Evolutionary conservation across 2,113 vertebrate genomes (phyloP), one percentile per base, ranked within the genome.

Genomic region (Callospermophilus lateralis): DNA sequence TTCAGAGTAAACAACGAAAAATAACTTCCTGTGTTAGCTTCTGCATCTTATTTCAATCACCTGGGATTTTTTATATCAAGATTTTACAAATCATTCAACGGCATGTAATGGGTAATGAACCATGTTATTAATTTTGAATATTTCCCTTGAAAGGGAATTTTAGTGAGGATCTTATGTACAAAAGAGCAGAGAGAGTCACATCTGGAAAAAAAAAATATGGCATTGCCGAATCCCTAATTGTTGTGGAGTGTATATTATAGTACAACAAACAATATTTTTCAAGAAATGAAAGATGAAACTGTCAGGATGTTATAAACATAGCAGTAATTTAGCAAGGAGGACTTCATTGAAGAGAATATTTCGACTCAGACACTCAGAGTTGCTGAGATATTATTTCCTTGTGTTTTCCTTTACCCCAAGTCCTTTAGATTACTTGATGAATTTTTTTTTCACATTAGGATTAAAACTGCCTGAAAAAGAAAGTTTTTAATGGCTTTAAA

Each of bases 1-100:
- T 95, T 92, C 87, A 90, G 90, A 96, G 96, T 81, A 97, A 98
- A 98, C 90, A 95, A 84, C 96, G 93, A 96, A 96, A 98, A 98
- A 98, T 73, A 97, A 65, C 37, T 87, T 89, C 16, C 80, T 30
- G 13, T 76, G 53, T 13, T 70, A 34, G 61, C 93, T 94, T 95
- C 97, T 93, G 63, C 42, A 16, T 95, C 84, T 97, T 94, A 95
- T 90, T 97, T 94, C 20, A 37, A 74, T 65, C 2, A 4, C 8
- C 30, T 90, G 42, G 83, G 77, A 83, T 95, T 97, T 97, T 98
- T 98, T 95, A 96, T 79, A 65, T 34, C 0, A 77, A 37, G 39
- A 96, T 96, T 93, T 97, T 88, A 73, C 3, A 32, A 94, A 92
- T 96, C 86, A 53, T 70, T 86, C 81, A 85, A 68, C 3, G 77